phyloP scores from a whole-genome alignment of 1,140 invertebrate genomes.

The Goniozus legneri region DNA sequence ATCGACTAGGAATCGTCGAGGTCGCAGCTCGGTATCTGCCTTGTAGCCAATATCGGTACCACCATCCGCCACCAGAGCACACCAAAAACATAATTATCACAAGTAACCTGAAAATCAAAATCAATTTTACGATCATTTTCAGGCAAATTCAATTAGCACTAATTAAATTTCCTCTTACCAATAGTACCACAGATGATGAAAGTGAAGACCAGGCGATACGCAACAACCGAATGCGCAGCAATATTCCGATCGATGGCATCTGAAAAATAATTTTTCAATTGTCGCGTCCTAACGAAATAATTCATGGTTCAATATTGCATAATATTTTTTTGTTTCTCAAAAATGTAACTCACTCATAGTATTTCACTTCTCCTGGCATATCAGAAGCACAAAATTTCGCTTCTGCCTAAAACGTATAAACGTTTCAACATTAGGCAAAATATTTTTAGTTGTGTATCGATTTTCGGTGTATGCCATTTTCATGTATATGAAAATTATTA shows the following conservation, averaged over 20 bases:
- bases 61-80: conserved; percentile 56
- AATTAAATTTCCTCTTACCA: conserved; percentile 31
- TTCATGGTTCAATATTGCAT: conserved; percentile 1
- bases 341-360: conserved; percentile 45
- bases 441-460: no score
- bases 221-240: conserved; percentile 56
- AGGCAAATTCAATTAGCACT: conserved; percentile 5
- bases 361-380: conserved; percentile 48
- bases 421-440: no score
- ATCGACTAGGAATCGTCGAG: conserved; percentile 37
- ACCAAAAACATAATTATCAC: conserved; percentile 57
- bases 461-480: no score
- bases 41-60: conserved; percentile 56
- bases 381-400: conserved; percentile 53
- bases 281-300: no score
- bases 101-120: conserved; percentile 43
- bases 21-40: conserved; percentile 46
- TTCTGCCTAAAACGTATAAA: conserved; percentile 52
- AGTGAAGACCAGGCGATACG: conserved; percentile 51
- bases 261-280: no score
- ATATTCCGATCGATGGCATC: conserved; percentile 54
- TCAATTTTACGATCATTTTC: conserved; percentile 10
- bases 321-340: background rate
- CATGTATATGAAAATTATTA: conserved; percentile 1
- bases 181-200: conserved; percentile 57